A percentile compares a stretch with the other conserved stretches of the same genome.
Conservation (phyloP, 1,140 invertebrate genomes). For the Papilio machaon region DNA sequence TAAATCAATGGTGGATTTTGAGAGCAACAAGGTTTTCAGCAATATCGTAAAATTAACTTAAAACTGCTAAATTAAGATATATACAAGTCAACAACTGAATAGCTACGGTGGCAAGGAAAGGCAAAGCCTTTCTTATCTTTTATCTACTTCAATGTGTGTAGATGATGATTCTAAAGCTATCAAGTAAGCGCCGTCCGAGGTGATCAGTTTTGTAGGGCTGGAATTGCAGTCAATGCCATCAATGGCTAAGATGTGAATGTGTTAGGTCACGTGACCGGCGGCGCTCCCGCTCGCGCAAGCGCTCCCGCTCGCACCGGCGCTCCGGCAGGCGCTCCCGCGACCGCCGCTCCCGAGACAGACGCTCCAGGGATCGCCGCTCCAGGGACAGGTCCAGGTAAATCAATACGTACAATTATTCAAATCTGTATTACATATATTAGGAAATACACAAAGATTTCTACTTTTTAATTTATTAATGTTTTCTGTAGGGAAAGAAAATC, state of each 20-base stretch:
- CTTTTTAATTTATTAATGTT: constrained; percentile 28
- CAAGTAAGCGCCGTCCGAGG: background rate
- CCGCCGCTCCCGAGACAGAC: constrained; percentile 64
- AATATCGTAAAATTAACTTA: no score
- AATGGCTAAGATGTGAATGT: background rate
- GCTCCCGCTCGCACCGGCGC: constrained; percentile 68
- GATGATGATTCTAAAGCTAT: background rate
- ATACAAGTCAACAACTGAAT: background rate
- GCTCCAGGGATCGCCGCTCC: constrained; percentile 64
- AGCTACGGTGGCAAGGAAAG: no score
- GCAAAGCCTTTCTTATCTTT: no score
- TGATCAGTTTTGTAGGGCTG: background rate
- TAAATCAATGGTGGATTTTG: no score
- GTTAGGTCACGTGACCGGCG: constrained; percentile 71
- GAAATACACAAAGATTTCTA: no score
- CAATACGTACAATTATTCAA: background rate
- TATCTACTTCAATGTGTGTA: no score
- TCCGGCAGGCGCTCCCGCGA: constrained; percentile 67
- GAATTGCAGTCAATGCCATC: background rate
- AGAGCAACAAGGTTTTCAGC: no score
- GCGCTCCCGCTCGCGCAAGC: constrained; percentile 69
- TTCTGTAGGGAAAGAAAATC: constrained; percentile 66
- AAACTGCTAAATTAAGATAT: background rate
- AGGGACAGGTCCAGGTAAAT: constrained; percentile 67
- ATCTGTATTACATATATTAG: no score